Evolutionary conservation across 2,113 vertebrate genomes (phyloP), one percentile per base, ranked within the genome.

Genomic region (Dipodomys stephensi): DNA sequence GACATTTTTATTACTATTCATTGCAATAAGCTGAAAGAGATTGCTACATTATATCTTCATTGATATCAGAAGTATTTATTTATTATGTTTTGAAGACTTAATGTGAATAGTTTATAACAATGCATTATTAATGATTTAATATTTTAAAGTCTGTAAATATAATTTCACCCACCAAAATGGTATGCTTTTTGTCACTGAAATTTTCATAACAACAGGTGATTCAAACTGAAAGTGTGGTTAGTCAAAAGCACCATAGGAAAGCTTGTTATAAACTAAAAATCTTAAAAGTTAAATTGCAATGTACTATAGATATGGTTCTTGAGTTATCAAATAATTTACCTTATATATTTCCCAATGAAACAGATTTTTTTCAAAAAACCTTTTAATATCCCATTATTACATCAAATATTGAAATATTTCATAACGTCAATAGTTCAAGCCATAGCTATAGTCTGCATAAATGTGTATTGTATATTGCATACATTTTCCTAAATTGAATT

Each of bases 41-140:
- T 11, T 53, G 9, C 49, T 53, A 53, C 49, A 53, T 53, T 53
- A 53, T 53, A 53, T 53, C 49, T 53, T 53, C 49, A 91, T 91
- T 28, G 67, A 71, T 71, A 49, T 49, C 71, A 49, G 5, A 20
- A 35, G 15, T 60, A 73, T 64, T 65, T 19, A 15, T 64, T 69
- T 71, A 64, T 85, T 82, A 95, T 57, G 16, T 60, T 77, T 83
- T 90, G 72, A 87, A 87, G 39, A 79, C 64, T 91, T 79, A 82
- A 9, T 79, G 6, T 11, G 11, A 35, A 72, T 12, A n/a, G 0
- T 23, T 85, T 71, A 5, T n/a, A 78, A 35, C 76, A n/a, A 13
- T 72, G 62, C 1, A 69, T 78, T 69, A 82, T 28, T n/a, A 32
- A 69, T 69, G 8, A 72, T 46, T 88, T 92, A 3, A 35, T 88